A percentile compares a stretch with the other conserved stretches of the same genome.
Evolutionary conservation across 2,888 invertebrate genomes (phyloP).

Genomic region (Catocala sponsa): DNA sequence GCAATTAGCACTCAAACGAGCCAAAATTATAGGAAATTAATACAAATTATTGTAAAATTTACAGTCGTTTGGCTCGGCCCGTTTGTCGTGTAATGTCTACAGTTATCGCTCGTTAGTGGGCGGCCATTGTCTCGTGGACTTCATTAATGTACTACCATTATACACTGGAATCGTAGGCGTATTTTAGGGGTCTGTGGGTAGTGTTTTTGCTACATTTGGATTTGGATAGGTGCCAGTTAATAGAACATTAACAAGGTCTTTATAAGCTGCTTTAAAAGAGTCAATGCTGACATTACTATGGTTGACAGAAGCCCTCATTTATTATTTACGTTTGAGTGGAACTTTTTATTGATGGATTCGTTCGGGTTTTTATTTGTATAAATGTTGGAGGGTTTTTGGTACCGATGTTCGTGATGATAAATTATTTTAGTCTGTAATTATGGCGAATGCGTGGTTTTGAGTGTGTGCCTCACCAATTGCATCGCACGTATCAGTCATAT

Average conservation of each 20-base stretch:
- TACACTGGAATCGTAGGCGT: slow-evolving; percentile 38
- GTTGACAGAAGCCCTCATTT: neutral
- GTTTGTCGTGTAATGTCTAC: slow-evolving; percentile 58
- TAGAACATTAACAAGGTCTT: neutral
- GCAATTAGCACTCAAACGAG: slow-evolving; percentile 30
- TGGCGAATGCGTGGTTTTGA: too few species aligned
- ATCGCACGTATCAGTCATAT: too few species aligned
- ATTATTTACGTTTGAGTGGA: too few species aligned
- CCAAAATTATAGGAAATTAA: slow-evolving; percentile 39
- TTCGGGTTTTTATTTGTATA: too few species aligned
- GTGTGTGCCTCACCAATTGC: too few species aligned
- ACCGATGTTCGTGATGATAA: too few species aligned
- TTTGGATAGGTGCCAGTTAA: slow-evolving; percentile 6
- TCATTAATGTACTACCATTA: slow-evolving; percentile 55
- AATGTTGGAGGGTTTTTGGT: too few species aligned
- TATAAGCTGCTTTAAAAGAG: neutral
- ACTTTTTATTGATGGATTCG: too few species aligned
- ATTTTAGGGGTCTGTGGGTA: slow-evolving; percentile 31
- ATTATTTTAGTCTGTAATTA: too few species aligned
- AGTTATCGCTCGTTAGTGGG: slow-evolving; percentile 62
- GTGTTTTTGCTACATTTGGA: slow-evolving; percentile 3
- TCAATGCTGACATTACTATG: neutral
- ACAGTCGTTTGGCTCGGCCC: slow-evolving; percentile 50
- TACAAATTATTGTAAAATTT: slow-evolving; percentile 55
- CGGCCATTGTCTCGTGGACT: slow-evolving; percentile 57